Evolutionary conservation across 2,797 vertebrate genomes (phyloP).

Genomic region (Alca torda): DNA sequence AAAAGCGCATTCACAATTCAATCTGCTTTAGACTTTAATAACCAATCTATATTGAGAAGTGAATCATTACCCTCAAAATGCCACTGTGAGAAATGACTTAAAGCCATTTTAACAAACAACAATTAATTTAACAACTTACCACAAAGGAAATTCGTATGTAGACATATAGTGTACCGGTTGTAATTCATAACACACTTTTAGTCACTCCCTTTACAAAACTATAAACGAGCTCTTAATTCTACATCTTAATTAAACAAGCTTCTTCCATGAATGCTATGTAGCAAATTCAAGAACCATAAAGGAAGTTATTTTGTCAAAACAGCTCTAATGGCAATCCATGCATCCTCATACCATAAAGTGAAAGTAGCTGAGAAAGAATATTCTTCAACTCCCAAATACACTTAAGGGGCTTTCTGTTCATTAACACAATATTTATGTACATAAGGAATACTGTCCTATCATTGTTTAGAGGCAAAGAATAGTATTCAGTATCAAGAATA

Average conservation of each 20-base stretch:
- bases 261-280: background rate
- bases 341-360: background rate
- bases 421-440: background rate
- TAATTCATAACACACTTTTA: constrained; percentile 14
- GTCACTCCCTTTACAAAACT: constrained; percentile 37
- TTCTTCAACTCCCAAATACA: background rate
- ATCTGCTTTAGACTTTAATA: constrained; percentile 3
- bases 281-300: constrained; percentile 24
- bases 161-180: background rate
- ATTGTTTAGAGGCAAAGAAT: background rate
- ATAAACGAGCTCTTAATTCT: constrained; percentile 35
- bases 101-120: constrained; percentile 42
- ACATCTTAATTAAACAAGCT: constrained; percentile 28
- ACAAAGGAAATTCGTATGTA: constrained; percentile 38
- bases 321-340: background rate
- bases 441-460: background rate
- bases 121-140: constrained; percentile 58
- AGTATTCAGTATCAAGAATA: background rate
- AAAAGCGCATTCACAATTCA: background rate
- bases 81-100: background rate
- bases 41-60: background rate
- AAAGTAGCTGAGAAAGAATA: background rate
- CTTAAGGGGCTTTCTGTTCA: background rate
- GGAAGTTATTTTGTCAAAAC: constrained; percentile 1
- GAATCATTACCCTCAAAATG: constrained; percentile 30